These are phyloP conservation scores for Pitta sordida DNA, from an alignment of 2,113 vertebrate species.

Conservation along the genomic window DNA sequence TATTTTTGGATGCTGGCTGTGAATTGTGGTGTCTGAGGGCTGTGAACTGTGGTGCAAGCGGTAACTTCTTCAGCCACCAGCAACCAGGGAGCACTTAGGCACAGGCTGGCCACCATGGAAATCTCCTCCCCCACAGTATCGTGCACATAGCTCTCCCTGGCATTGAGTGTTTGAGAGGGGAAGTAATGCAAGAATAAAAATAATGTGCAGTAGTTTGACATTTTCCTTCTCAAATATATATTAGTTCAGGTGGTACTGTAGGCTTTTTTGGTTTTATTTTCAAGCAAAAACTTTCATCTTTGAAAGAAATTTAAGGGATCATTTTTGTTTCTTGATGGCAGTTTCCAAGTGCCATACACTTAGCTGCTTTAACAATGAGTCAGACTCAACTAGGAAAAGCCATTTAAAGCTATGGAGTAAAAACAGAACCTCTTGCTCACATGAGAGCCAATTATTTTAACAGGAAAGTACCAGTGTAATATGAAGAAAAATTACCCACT, in stretches of 20 bases:
- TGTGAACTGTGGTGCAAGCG: rapidly evolving
- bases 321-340: not conserved
- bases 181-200: not conserved
- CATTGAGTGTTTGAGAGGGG: not conserved
- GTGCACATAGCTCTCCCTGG: not conserved
- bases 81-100: not conserved
- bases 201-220: not conserved
- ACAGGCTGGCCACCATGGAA: not conserved
- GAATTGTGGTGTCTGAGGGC: not conserved
- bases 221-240: not conserved
- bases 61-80: not conserved
- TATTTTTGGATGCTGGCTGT: not conserved
- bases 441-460: constrained; percentile 9
- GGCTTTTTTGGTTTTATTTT: not conserved
- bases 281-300: not conserved
- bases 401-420: not conserved
- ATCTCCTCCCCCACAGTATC: not conserved
- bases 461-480: not conserved
- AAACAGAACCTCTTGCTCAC: not conserved
- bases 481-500: not conserved
- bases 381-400: not conserved
- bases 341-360: not conserved
- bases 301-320: not conserved
- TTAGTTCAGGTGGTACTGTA: not conserved
- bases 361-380: constrained; percentile 19